phyloP scores from a whole-genome alignment of 1,140 invertebrate species.

The Bombus waltoni region DNA sequence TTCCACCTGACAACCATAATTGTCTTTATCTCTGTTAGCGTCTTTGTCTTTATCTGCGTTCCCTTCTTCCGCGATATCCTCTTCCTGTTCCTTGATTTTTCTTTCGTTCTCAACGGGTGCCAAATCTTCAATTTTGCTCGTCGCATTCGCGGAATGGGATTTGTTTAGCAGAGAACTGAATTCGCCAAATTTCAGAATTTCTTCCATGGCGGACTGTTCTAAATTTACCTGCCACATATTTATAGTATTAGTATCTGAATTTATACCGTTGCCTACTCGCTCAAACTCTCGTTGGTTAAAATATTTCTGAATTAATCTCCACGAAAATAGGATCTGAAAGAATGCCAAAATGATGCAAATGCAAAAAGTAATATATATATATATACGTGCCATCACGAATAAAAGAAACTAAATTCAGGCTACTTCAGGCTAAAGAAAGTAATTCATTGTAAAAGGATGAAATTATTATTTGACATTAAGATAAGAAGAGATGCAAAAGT shows the following conservation, averaged over 20 bases:
- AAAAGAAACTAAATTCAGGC: background rate
- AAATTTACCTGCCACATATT: slow-evolving; percentile 68
- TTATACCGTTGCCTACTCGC: background rate
- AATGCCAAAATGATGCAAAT: background rate
- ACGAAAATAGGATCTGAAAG: background rate
- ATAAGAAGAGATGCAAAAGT: background rate
- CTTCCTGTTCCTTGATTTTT: slow-evolving; percentile 34
- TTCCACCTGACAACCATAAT: slow-evolving; percentile 61
- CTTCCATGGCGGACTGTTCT: slow-evolving; percentile 76
- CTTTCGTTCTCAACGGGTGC: slow-evolving; percentile 15
- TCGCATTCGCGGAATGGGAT: slow-evolving; percentile 68
- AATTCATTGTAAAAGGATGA: background rate
- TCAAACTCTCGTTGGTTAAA: background rate
- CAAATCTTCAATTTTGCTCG: slow-evolving; percentile 53
- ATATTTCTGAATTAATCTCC: background rate
- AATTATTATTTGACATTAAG: too few relatives aligned
- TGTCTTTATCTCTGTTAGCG: slow-evolving; percentile 54
- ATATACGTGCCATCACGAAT: background rate
- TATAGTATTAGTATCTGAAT: background rate
- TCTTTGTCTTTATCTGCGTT: slow-evolving; percentile 40
- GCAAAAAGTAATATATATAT: background rate
- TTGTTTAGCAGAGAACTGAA: slow-evolving; percentile 79
- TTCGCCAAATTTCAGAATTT: slow-evolving; percentile 78
- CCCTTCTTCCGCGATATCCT: slow-evolving; percentile 32
- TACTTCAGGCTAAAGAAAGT: background rate